Evolutionary conservation across 1,140 invertebrate genomes (phyloP).

Genomic region (Neodiprion pinetum): DNA sequence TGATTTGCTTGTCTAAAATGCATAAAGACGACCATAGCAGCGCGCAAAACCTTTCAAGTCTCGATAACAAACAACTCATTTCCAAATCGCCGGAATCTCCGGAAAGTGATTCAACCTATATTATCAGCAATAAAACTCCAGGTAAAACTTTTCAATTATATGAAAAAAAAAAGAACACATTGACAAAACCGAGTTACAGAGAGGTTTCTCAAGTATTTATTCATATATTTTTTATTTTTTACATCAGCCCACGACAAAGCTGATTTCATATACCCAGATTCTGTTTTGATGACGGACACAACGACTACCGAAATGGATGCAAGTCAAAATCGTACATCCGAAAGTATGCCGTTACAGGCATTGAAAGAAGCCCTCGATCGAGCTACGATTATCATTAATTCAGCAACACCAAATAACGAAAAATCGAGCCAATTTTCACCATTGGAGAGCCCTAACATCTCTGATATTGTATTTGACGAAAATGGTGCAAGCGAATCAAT

Average conservation of each 20-base stretch:
- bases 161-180: too few species aligned
- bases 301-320: neutral
- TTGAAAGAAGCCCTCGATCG: constrained; percentile 45
- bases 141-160: neutral
- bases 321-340: constrained; percentile 3
- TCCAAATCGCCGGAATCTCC: neutral
- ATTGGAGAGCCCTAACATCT: neutral
- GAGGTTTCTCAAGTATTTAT: neutral
- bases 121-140: neutral
- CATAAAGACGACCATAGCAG: constrained; percentile 22
- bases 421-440: constrained; percentile 16
- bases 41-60: neutral
- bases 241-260: constrained; percentile 23
- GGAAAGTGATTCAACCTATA: neutral
- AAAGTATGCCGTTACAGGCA: constrained; percentile 30
- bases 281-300: constrained; percentile 13
- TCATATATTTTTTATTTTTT: neutral
- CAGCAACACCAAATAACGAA: constrained; percentile 26
- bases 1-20: constrained; percentile 48
- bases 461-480: constrained; percentile 5
- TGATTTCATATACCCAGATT: constrained; percentile 22
- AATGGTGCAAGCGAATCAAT: constrained; percentile 23
- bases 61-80: neutral
- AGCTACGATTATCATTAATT: constrained; percentile 41
- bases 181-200: too few species aligned